Conservation (phyloP, 1,140 invertebrate genomes). For the Idris sp. region DNA sequence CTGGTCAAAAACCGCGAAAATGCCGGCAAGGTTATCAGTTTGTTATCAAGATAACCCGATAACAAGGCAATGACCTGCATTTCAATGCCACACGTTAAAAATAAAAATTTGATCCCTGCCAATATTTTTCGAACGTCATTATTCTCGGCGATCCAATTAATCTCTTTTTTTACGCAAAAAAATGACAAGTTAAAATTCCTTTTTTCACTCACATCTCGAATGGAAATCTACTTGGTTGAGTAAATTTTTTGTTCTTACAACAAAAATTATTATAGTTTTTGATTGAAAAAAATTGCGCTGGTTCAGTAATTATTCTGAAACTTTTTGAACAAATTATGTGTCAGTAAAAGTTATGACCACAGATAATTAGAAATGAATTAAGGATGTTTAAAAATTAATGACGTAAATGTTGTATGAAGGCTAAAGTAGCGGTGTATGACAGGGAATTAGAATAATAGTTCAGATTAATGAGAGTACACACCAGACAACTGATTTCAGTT, state of each 20-base stretch:
- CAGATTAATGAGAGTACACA: conserved; percentile 37
- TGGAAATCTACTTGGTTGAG: too few relatives aligned
- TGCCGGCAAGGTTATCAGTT: conserved; percentile 46
- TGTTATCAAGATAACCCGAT: conserved; percentile 31
- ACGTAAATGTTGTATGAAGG: conserved; percentile 27
- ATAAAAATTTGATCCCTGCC: conserved; percentile 8
- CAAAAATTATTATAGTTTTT: too few relatives aligned
- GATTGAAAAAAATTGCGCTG: too few relatives aligned
- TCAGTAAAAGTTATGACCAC: conserved; percentile 44
- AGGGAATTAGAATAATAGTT: conserved; percentile 39
- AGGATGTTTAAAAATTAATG: conserved; percentile 45
- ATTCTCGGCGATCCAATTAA: conserved; percentile 16
- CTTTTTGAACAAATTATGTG: conserved; percentile 37
- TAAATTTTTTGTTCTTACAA: too few relatives aligned
- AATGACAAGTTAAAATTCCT: too few relatives aligned
- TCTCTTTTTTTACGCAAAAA: too few relatives aligned
- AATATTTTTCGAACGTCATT: conserved; percentile 24
- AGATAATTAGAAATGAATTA: conserved; percentile 57
- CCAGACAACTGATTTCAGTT: conserved; percentile 34
- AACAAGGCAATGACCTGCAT: conserved; percentile 53
- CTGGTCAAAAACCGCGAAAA: conserved; percentile 30
- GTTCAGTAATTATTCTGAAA: too few relatives aligned
- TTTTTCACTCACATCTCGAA: too few relatives aligned
- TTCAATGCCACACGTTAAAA: conserved; percentile 50
- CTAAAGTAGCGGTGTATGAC: conserved; percentile 25